Evolutionary conservation across 2,888 invertebrate genomes (phyloP), one percentile per base, ranked within the genome.

Genomic region (Limenitis camilla): DNA sequence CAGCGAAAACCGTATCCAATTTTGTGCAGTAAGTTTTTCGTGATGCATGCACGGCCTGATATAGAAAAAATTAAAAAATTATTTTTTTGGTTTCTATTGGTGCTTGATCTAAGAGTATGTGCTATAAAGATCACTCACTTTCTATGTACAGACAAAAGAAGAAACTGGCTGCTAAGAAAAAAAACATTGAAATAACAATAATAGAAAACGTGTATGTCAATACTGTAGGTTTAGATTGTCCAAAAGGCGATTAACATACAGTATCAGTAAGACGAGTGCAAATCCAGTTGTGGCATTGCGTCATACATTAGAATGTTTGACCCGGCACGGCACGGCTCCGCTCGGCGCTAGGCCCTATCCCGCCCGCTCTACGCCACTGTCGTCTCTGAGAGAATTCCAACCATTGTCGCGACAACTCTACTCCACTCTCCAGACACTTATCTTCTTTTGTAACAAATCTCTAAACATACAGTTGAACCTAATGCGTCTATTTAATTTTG

Each of bases 261-360:
- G 69, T 71, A 76, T 71, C 71, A 69, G 71, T 71, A 67, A 76
- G 80, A 81, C 78, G 80, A 80, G 78, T 78, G 79, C 77, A 78
- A 81, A 79, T 80, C 81, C 79, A 81, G 78, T 81, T 67, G 71
- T 68, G 65, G 71, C 68, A 74, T 82, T 82, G 78, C 82, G 81
- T 82, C 82, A 81, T 78, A 74, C 77, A 76, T 81, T 82, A 82
- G 81, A 82, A 82, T 81, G 82, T 79, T 81, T 81, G 81, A 81
- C 80, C 81, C n/a, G n/a, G n/a, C n/a, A n/a, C n/a, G n/a, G n/a
- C n/a, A n/a, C n/a, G n/a, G n/a, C n/a, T n/a, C n/a, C n/a, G n/a
- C n/a, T n/a, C 77, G 76, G 68, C 71, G 71, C 66, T 49, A 59
- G 61, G 62, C 59, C 66, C 66, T 66, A 64, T 61, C 59, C 33